Evolutionary conservation across 2,797 vertebrate species (phyloP), one percentile per base, ranked within the genome.

Genomic region (Gorsachius magnificus): DNA sequence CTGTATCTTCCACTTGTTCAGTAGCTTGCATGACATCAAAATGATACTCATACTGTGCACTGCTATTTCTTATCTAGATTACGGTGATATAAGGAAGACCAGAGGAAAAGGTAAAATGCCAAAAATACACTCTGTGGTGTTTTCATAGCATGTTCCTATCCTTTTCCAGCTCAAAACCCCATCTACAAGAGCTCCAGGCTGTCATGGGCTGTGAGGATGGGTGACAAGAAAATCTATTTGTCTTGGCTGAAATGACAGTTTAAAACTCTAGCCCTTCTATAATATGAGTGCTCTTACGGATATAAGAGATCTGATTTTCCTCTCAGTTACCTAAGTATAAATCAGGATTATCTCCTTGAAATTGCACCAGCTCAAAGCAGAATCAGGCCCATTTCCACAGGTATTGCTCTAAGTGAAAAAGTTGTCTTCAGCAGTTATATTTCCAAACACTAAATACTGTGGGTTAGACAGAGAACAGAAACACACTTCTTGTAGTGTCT

Each of bases 161-260:
- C 41, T 93, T 13, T 22, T 80, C 26, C 53, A 91, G 74, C 57
- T 91, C 71, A 89, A 88, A 95, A 94, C 81, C 76, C 78, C 75
- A 48, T 79, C 87, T 77, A 46, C 72, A 68, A 87, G 51, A 92
- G 58, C 89, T 91, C 57, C 58, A 66, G 89, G 43, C 70, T 88
- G 83, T 90, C 91, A 90, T 51, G 41, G 78, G 33, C 36, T 92
- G 53, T 68, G 65, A 93, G 33, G 57, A 87, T 28, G 36, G 57
- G 46, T 94, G 95, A 95, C 94, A 95, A 92, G 78, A 93, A 95
- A 96, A 96, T 92, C 86, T 83, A 90, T 96, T 95, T 95, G 63
- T 84, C 96, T 90, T 90, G 63, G 69, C 45, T 72, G 43, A 87
- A 93, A 91, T 66, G 91, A 90, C 89, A 91, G 48, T 68, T 88